A percentile compares a stretch with the other conserved stretches of the same genome.
phyloP scores from a whole-genome alignment of 2,113 vertebrate species.

The Oryzias curvinotus region DNA sequence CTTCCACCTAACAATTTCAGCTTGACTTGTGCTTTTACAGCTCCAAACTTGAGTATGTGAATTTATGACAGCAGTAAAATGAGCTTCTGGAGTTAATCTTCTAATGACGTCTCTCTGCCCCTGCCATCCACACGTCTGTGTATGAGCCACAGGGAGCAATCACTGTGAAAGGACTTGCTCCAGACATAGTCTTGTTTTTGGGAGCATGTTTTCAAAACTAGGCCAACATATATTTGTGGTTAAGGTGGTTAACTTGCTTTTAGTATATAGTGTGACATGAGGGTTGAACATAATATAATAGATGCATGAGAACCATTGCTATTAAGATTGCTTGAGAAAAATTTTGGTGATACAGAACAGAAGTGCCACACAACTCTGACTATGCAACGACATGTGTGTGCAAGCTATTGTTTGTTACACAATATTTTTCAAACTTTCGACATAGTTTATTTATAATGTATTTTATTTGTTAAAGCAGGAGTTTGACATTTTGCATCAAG shows the following conservation, averaged over 20 bases:
- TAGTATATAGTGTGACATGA: background rate
- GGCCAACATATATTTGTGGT: background rate
- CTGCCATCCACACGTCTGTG: slow-evolving; percentile 57
- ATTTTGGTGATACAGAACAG: slow-evolving; percentile 47
- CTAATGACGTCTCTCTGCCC: slow-evolving; percentile 53
- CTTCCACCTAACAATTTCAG: slow-evolving; percentile 9
- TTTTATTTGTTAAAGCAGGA: too few species aligned
- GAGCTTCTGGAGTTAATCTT: slow-evolving; percentile 64
- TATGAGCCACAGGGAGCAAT: slow-evolving; percentile 44
- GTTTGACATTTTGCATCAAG: too few species aligned
- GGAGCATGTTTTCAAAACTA: slow-evolving; percentile 9
- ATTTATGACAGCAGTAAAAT: slow-evolving; percentile 70
- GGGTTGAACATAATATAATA: slow-evolving; percentile 22
- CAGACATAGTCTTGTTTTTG: slow-evolving; percentile 21
- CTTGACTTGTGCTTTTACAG: slow-evolving; percentile 37
- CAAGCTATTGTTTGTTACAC: background rate
- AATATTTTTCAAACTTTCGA: too few species aligned
- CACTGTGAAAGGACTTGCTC: slow-evolving; percentile 3
- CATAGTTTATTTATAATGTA: too few species aligned
- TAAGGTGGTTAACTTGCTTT: slow-evolving; percentile 10
- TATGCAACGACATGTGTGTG: slow-evolving; percentile 23
- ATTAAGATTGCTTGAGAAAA: slow-evolving; percentile 14
- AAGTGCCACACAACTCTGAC: slow-evolving; percentile 30
- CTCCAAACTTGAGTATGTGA: slow-evolving; percentile 50
- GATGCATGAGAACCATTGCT: slow-evolving; percentile 25